These are phyloP conservation scores for Trilocha varians DNA, from an alignment of 2,888 invertebrate genomes.

Conservation along the genomic window DNA sequence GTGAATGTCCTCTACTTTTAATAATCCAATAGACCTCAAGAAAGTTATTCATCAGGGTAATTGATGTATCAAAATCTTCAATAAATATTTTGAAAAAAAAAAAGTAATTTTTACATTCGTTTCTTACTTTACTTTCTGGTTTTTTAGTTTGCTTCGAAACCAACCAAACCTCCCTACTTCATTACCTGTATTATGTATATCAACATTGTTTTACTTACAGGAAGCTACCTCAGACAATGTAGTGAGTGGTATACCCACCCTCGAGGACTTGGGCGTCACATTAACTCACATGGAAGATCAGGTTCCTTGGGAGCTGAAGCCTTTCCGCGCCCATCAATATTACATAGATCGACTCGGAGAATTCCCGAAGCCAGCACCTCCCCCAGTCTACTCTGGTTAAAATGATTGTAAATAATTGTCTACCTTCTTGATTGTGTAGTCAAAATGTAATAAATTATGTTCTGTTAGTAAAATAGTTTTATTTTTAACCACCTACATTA, in stretches of 20 bases:
- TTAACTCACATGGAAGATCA: constrained; percentile 85
- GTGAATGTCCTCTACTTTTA: too few relatives aligned
- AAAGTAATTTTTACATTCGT: background rate
- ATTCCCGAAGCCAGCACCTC: constrained; percentile 79
- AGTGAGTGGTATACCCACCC: constrained; percentile 76
- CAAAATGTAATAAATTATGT: constrained; percentile 26
- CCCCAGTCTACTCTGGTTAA: constrained; percentile 19
- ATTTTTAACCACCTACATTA: too few relatives aligned
- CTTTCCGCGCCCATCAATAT: constrained; percentile 78
- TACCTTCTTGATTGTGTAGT: constrained; percentile 18
- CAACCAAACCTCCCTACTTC: too few relatives aligned
- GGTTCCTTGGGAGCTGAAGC: constrained; percentile 86
- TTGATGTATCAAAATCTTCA: too few relatives aligned
- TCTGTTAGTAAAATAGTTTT: constrained; percentile 10
- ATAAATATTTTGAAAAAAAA: too few relatives aligned
- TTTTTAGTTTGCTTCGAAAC: too few relatives aligned
- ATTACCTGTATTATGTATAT: too few relatives aligned
- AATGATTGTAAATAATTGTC: constrained; percentile 11
- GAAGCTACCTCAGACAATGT: constrained; percentile 84
- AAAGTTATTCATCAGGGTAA: too few relatives aligned
- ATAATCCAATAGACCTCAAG: too few relatives aligned
- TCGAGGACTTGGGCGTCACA: constrained; percentile 90
- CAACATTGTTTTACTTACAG: constrained; percentile 44
- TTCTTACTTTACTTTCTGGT: too few relatives aligned
- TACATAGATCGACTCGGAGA: constrained; percentile 85